Base-by-base conservation (phyloP, 1,140 invertebrate species). In the Hermatobates lingyangjiaoensis region DNA sequence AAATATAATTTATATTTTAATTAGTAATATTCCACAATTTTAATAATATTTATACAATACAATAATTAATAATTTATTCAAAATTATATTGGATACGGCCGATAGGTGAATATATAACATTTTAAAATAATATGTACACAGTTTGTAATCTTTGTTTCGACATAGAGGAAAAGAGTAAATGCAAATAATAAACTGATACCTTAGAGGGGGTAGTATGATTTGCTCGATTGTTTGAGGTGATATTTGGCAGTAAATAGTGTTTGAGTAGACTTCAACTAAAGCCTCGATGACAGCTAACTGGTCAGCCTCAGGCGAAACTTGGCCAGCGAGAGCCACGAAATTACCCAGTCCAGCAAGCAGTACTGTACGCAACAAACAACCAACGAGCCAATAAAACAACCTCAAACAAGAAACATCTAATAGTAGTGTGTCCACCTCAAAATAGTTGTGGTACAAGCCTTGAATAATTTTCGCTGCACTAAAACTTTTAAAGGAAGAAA, bases 221-320 rank as follows among this genome's bases (percentile, higher is more conserved):
- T 61, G 63, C 42, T 65, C 66, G 27, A 74, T 71, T 42, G 66
- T 64, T 57, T 69, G 67, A 34, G 65, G 64, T 27, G 69, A 71
- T 26, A 76, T 57, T 4, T 68, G 64, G 54, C 76, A 79, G 59
- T 79, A 80, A 24, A 79, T 73, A 23, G 56, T 62, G 45, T 76
- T 72, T 15, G 74, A 78, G 57, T 78, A 81, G 0, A 78, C 74
- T 56, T 82, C 79, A 30, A 82, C 69, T 21, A 82, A 60, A 44
- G 74, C 73, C 27, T 71, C 62, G 5, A 73, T 70, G n/a, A n/a
- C n/a, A n/a, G n/a, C n/a, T n/a, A n/a, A n/a, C n/a, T n/a, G n/a
- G n/a, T n/a, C n/a, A n/a, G n/a, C n/a, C n/a, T n/a, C n/a, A n/a
- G n/a, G n/a, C n/a, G n/a, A n/a, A n/a, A n/a, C n/a, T n/a, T 76